Percentiles rank a stretch among this genome's conserved stretches.
Evolutionary conservation across 2,113 vertebrate genomes (phyloP).

Genomic region (Chunga burmeisteri): DNA sequence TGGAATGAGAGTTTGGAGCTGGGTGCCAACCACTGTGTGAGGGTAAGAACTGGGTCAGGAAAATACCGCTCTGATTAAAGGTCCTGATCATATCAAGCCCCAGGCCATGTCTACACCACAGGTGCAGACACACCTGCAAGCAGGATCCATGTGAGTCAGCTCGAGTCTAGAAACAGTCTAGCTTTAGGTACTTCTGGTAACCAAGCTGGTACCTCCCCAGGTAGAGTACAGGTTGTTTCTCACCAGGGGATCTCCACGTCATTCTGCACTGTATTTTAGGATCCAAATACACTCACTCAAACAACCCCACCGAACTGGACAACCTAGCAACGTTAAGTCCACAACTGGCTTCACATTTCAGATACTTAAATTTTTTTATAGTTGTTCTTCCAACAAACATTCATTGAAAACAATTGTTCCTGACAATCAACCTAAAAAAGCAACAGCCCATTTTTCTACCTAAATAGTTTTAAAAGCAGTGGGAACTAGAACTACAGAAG

Average conservation of each 20-base stretch:
- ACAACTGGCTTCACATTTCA: not conserved
- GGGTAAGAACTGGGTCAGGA: constrained; percentile 51
- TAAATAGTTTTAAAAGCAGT: not conserved
- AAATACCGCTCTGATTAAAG: constrained; percentile 53
- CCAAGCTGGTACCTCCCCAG: not conserved
- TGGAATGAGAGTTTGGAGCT: not conserved
- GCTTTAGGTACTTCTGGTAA: not conserved
- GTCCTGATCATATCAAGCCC: constrained; percentile 16
- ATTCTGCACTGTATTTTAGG: not conserved
- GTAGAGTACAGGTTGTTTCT: not conserved
- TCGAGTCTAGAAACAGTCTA: not conserved
- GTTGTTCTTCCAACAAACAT: not conserved
- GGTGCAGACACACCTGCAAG: constrained; percentile 46
- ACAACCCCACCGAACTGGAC: not conserved
- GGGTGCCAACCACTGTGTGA: not conserved
- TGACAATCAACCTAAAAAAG: not conserved
- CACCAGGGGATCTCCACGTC: not conserved
- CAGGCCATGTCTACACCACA: constrained; percentile 51
- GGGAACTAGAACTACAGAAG: not conserved
- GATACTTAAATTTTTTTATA: not conserved
- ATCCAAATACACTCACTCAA: not conserved
- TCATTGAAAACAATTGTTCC: not conserved
- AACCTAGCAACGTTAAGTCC: not conserved
- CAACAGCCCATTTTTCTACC: not conserved
- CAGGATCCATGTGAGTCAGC: constrained; percentile 22